Evolutionary conservation across 2,797 vertebrate species (phyloP), one percentile per base, ranked within the genome.

Genomic region (Pangasius krempfi): DNA sequence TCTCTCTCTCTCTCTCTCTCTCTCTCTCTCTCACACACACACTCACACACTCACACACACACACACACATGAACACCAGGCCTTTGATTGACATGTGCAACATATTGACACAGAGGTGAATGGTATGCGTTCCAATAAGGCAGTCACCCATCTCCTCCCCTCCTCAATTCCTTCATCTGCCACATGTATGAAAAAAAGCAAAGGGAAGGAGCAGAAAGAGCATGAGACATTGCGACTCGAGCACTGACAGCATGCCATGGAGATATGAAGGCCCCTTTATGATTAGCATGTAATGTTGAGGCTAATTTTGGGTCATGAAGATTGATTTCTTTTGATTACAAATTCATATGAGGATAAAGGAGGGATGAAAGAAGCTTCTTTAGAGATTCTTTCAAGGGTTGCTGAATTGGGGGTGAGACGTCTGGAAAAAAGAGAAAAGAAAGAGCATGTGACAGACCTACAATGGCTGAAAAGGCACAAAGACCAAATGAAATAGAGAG

Each of bases 271-370:
- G 90, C 91, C 91, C 90, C 89, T 88, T 89, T 93, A 89, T 91
- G 90, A 93, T 92, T 91, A 91, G 66, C 87, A 83, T 78, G 80
- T 76, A 52, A 64, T 44, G 72, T 82, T 72, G 86, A 73, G 85
- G 52, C 54, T 68, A 79, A 89, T 89, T 92, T 87, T 79, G 84
- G 56, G 72, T 66, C 37, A 68, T 37, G 84, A 83, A 92, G 92
- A 94, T 93, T 92, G 86, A 94, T 94, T 94, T 93, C 90, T 92
- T 93, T 91, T 94, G 94, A 95, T 95, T 93, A 95, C 91, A 91
- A 93, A 91, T 93, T 93, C 91, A 92, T 90, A 87, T 89, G 88
- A 91, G 90, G 89, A 94, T 93, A 93, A 89, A 88, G 79, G 84
- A 25, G 56, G 50, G 88, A 86, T 87, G 70, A 84, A 87, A 89